Percentiles rank a stretch among this genome's conserved stretches.
Conservation (phyloP, 2,888 invertebrate genomes). For the Tetragonula carbonaria region DNA sequence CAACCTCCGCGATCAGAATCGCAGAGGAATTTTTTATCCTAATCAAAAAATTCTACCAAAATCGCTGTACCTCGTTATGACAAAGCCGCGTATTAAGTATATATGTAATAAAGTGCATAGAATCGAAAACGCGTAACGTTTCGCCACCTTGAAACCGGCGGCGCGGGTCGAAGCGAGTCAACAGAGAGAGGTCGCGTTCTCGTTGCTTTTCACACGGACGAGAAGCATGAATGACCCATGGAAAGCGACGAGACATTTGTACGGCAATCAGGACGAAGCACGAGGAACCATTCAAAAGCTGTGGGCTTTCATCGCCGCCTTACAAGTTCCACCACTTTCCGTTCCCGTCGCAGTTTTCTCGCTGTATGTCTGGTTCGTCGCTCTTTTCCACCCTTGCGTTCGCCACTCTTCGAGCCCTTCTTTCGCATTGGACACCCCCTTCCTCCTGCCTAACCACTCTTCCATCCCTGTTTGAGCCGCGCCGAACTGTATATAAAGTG, state of each 20-base stretch:
- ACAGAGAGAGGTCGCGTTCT: constrained; percentile 13
- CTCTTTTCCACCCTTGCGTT: constrained; percentile 17
- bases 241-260: constrained; percentile 68
- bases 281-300: constrained; percentile 65
- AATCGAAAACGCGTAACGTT: neutral
- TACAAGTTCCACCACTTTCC: constrained; percentile 58
- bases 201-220: constrained; percentile 45
- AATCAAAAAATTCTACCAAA: too few relatives aligned
- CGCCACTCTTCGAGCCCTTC: constrained; percentile 4
- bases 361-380: constrained; percentile 23
- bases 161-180: neutral
- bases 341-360: constrained; percentile 15
- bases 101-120: too few relatives aligned
- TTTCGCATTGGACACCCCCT: constrained; percentile 25
- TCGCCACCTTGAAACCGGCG: neutral
- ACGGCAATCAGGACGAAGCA: constrained; percentile 68
- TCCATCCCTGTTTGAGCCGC: constrained; percentile 53
- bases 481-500: constrained; percentile 69
- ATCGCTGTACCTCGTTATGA: too few relatives aligned
- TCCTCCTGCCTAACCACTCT: neutral
- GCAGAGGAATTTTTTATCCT: too few relatives aligned
- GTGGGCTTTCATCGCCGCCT: constrained; percentile 69
- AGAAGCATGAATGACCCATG: constrained; percentile 62
- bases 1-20: too few relatives aligned
- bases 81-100: too few relatives aligned